Evolutionary conservation across 2,797 vertebrate species (phyloP).

Genomic region (Notoglanidium macrostoma): DNA sequence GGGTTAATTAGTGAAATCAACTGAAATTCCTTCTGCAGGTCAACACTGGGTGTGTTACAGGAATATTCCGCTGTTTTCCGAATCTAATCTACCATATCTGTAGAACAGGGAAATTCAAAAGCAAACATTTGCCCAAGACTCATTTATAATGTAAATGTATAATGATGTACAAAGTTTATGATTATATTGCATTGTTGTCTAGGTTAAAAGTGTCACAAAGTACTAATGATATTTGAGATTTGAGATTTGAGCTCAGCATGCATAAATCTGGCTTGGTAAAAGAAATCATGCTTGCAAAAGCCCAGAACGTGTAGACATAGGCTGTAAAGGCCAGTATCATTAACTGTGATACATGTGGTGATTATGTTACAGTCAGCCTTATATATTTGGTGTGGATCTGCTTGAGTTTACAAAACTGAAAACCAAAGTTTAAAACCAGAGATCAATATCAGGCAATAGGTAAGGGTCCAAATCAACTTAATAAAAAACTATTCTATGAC

Average conservation of each 20-base stretch:
- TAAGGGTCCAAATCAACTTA: neutral
- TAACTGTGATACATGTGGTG: neutral
- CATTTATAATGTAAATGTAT: too few relatives aligned
- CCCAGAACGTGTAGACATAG: neutral
- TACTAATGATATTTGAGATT: neutral
- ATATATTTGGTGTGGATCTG: neutral
- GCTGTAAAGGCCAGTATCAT: neutral
- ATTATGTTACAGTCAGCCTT: neutral
- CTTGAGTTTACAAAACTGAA: neutral
- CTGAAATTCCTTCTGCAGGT: neutral
- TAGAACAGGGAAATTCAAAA: neutral
- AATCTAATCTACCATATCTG: neutral
- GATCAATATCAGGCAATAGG: neutral
- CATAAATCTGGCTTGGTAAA: neutral
- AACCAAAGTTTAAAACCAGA: too few relatives aligned
- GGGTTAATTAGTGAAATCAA: neutral
- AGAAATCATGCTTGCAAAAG: neutral
- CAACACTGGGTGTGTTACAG: neutral
- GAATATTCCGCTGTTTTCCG: neutral
- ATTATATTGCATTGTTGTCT: neutral
- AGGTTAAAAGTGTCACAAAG: slow-evolving; percentile 4
- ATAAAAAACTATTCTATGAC: neutral
- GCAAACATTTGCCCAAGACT: neutral
- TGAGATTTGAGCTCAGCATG: neutral
- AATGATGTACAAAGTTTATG: neutral